phyloP scores from a whole-genome alignment of 2,113 vertebrate genomes.

The Carollia perspicillata region DNA sequence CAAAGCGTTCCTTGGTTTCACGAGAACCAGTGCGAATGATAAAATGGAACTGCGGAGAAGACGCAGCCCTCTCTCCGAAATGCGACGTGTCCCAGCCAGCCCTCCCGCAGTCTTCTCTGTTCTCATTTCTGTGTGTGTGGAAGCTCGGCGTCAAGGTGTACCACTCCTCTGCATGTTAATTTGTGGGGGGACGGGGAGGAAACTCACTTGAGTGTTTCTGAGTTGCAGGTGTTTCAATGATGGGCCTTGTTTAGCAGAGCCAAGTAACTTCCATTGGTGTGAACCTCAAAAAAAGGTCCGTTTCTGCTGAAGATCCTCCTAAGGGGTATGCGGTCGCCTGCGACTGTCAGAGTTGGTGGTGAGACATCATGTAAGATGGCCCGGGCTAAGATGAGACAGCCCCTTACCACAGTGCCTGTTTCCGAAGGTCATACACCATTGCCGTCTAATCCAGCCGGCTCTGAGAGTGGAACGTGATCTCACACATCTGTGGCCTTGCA shows the following conservation, averaged over 20 bases:
- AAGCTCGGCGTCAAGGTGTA: background rate
- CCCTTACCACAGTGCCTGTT: background rate
- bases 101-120: too few species aligned
- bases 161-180: background rate
- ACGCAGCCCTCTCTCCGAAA: too few species aligned
- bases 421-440: background rate
- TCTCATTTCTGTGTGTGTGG: rapidly evolving
- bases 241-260: rapidly evolving
- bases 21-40: background rate
- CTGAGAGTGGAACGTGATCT: background rate
- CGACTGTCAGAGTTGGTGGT: background rate
- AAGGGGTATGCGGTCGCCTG: too few species aligned
- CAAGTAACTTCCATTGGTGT: rapidly evolving
- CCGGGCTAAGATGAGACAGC: rapidly evolving
- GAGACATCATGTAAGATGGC: rapidly evolving
- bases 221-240: background rate
- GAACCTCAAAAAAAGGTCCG: too few species aligned
- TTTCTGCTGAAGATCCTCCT: too few species aligned
- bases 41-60: background rate
- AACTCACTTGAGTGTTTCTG: background rate
- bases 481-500: background rate
- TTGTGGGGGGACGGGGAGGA: too few species aligned
- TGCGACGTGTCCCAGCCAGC: too few species aligned
- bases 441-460: background rate
- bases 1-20: background rate